phyloP scores from a whole-genome alignment of 2,888 invertebrate species.

The Drosophila melanosoma region DNA sequence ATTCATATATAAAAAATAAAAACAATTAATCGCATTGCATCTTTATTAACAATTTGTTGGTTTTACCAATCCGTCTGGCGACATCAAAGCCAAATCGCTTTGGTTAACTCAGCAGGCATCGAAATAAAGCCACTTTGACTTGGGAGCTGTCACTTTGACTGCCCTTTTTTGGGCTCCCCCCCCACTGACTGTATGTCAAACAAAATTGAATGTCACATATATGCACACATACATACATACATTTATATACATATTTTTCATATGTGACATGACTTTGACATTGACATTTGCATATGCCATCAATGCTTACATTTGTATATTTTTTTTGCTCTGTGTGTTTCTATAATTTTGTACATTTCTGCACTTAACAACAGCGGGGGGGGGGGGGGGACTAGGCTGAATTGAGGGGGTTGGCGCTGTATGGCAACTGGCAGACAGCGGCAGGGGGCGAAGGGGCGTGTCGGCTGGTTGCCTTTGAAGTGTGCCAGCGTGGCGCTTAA shows the following conservation, averaged over 20 bases:
- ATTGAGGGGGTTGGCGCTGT: neutral
- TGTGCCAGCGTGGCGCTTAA: conserved; percentile 80
- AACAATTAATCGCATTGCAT: conserved; percentile 25
- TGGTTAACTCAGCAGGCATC: conserved; percentile 22
- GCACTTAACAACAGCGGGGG: conserved; percentile 8
- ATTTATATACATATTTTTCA: conserved; percentile 33
- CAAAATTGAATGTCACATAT: conserved; percentile 72
- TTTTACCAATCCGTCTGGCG: neutral
- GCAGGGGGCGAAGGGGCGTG: neutral
- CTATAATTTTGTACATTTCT: conserved; percentile 19
- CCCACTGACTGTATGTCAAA: conserved; percentile 23
- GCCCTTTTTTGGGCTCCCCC: neutral
- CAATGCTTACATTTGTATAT: conserved; percentile 49
- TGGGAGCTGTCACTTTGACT: conserved; percentile 7
- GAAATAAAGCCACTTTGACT: conserved; percentile 70
- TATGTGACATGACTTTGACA: conserved; percentile 70
- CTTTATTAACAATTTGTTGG: conserved; percentile 48
- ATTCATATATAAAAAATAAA: conserved; percentile 3
- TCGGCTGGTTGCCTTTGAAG: conserved; percentile 66
- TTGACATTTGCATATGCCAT: conserved; percentile 76
- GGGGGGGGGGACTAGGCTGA: too few relatives aligned
- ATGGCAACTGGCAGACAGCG: conserved; percentile 1
- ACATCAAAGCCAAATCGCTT: conserved; percentile 54
- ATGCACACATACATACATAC: conserved; percentile 31
- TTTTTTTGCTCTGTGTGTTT: conserved; percentile 9